A percentile compares a stretch with the other conserved stretches of the same genome.
These are phyloP conservation scores for Gallinago stenura DNA, from an alignment of 2,797 vertebrate genomes.

Conservation along the genomic window DNA sequence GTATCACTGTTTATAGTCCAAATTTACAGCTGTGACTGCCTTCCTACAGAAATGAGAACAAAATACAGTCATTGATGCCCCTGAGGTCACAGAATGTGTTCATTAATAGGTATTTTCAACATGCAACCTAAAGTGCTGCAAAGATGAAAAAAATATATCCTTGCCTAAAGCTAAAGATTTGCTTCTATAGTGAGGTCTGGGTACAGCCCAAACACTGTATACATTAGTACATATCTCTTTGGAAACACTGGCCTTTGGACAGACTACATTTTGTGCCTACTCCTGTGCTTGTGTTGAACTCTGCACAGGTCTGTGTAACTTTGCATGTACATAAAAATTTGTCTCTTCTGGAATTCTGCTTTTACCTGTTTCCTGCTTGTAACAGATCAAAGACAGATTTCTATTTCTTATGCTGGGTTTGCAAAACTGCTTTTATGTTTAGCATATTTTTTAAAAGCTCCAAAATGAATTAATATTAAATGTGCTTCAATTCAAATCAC, in stretches of 20 bases:
- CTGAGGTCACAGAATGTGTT: neutral
- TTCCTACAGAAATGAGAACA: neutral
- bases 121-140: neutral
- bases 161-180: neutral
- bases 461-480: neutral
- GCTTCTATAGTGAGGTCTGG: neutral
- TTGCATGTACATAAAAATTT: neutral
- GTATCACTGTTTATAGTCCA: neutral
- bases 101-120: neutral
- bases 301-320: neutral
- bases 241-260: neutral
- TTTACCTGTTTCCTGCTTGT: neutral
- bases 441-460: neutral
- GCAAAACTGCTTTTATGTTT: neutral
- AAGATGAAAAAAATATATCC: neutral
- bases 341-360: neutral
- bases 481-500: neutral
- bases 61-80: neutral
- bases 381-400: neutral
- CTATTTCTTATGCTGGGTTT: neutral
- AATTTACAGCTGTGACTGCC: neutral
- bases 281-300: neutral
- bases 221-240: rapidly evolving
- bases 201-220: neutral
- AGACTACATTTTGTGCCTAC: neutral